A percentile compares a stretch with the other conserved stretches of the same genome.
Evolutionary conservation across 1,140 invertebrate genomes (phyloP).

Genomic region (Amyelois transitella): DNA sequence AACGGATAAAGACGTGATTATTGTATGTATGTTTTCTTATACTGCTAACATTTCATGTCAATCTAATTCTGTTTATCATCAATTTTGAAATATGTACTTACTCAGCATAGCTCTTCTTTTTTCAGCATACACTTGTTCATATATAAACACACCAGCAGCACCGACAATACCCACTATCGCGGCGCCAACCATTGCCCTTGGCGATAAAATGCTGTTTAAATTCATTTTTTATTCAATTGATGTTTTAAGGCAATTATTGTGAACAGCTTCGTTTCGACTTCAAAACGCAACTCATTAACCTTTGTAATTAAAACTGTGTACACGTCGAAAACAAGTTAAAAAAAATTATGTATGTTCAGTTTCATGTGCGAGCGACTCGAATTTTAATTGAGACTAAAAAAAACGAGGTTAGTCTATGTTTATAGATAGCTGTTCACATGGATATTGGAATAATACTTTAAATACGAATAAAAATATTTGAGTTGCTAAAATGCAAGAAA

Average conservation of each 20-base stretch:
- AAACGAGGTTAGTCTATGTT: neutral
- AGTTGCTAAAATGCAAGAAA: neutral
- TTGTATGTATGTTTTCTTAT: too few relatives aligned
- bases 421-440: neutral
- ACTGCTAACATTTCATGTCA: too few relatives aligned
- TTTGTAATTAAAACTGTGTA: neutral
- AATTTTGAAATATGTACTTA: conserved; percentile 24
- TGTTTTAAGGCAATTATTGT: neutral
- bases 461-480: neutral
- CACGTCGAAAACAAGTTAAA: neutral
- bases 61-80: too few relatives aligned
- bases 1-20: too few relatives aligned
- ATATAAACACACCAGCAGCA: conserved; percentile 77
- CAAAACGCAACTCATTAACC: neutral
- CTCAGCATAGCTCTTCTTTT: conserved; percentile 72
- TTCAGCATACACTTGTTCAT: conserved; percentile 77
- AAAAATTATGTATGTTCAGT: too few relatives aligned
- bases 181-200: conserved; percentile 67
- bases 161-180: conserved; percentile 78
- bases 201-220: conserved; percentile 35
- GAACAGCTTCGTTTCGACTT: neutral
- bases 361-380: too few relatives aligned
- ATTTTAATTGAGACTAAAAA: too few relatives aligned
- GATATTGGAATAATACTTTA: neutral
- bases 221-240: conserved; percentile 18